Evolutionary conservation across 2,888 invertebrate genomes (phyloP).

Genomic region (Choreutis nemorana): DNA sequence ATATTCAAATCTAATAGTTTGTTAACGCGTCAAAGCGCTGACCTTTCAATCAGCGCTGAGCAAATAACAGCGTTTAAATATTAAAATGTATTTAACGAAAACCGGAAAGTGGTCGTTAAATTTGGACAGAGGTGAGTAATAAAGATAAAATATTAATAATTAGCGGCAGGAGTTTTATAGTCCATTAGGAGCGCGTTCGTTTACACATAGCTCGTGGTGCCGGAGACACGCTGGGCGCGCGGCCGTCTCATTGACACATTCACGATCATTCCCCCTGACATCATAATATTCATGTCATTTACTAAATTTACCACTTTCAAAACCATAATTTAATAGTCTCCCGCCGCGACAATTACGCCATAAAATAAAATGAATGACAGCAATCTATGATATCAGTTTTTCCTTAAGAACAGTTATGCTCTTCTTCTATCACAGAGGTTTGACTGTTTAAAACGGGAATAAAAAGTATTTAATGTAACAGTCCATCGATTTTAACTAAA

Average conservation of each 20-base stretch:
- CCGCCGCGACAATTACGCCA: too few relatives aligned
- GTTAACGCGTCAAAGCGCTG: conserved; percentile 30
- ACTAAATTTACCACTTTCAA: too few relatives aligned
- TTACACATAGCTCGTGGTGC: conserved; percentile 22
- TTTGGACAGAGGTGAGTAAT: conserved; percentile 35
- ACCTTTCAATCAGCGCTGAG: conserved; percentile 44
- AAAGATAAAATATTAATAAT: conserved; percentile 61
- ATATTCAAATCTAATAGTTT: conserved; percentile 28
- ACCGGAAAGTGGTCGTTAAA: conserved; percentile 54
- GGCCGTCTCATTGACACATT: conserved; percentile 12
- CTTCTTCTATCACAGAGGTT: too few relatives aligned
- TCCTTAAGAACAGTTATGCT: too few relatives aligned
- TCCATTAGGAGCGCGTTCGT: conserved; percentile 42
- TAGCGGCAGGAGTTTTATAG: conserved; percentile 45
- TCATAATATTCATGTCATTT: too few relatives aligned
- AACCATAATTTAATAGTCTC: too few relatives aligned
- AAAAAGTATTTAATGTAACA: too few relatives aligned
- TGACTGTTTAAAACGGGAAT: too few relatives aligned
- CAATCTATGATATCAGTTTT: too few relatives aligned
- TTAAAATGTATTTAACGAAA: conserved; percentile 30
- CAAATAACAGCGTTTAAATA: conserved; percentile 46
- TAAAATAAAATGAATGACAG: too few relatives aligned
- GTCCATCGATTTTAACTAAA: too few relatives aligned
- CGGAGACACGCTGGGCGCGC: conserved; percentile 13
- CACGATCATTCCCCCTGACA: conserved; percentile 1